phyloP scores from a whole-genome alignment of 2,797 vertebrate genomes.

The Anabas testudineus region DNA sequence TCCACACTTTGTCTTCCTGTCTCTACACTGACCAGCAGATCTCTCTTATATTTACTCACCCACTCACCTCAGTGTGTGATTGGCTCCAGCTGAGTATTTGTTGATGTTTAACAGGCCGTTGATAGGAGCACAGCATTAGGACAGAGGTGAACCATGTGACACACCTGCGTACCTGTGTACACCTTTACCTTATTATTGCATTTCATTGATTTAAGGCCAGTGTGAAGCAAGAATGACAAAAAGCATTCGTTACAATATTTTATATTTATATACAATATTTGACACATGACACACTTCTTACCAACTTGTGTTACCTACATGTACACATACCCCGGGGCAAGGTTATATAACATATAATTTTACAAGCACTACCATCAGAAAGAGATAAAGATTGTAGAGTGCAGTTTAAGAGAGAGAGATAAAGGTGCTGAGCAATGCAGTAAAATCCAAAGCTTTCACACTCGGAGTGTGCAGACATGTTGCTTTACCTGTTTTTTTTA shows the following conservation, averaged over 20 bases:
- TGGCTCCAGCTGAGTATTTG: too few species aligned
- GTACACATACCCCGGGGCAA: background rate
- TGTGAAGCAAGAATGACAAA: background rate
- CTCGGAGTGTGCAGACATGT: background rate
- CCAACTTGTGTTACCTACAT: too few species aligned
- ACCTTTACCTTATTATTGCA: conserved; percentile 1
- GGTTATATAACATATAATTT: conserved; percentile 17
- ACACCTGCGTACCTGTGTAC: background rate
- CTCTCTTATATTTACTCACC: too few species aligned
- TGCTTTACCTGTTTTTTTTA: background rate
- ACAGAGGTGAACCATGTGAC: conserved; percentile 46
- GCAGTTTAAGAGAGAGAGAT: conserved; percentile 17
- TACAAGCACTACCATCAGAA: background rate
- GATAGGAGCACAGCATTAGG: conserved; percentile 5
- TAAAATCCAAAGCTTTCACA: conserved; percentile 9
- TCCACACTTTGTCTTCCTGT: too few species aligned
- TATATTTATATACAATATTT: too few species aligned
- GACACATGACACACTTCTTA: too few species aligned
- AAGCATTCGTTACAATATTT: too few species aligned
- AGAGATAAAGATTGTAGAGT: conserved; percentile 49
- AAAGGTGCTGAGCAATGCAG: background rate
- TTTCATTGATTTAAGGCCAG: background rate
- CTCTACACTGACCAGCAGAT: too few species aligned
- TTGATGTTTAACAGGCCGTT: conserved; percentile 6
- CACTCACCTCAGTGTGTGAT: too few species aligned